Evolutionary conservation across 2,797 vertebrate genomes (phyloP), one percentile per base, ranked within the genome.

Genomic region (Bovichtus diacanthus): DNA sequence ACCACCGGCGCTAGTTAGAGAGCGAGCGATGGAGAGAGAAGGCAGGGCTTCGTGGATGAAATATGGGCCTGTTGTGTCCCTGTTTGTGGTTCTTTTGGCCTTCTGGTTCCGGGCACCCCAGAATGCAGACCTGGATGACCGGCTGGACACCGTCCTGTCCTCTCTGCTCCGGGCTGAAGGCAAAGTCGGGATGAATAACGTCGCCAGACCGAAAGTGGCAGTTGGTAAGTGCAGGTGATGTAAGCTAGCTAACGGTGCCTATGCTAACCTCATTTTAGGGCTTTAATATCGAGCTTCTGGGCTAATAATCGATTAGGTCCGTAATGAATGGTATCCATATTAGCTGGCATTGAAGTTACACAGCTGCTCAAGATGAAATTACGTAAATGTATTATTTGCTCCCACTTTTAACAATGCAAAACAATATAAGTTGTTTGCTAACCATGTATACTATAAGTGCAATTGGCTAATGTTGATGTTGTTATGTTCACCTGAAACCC

Each of bases 111-210:
- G 94, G 46, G 70, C 93, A 3, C 93, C 93, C 0, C 86, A 88
- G 60, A 23, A 90, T 13, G 84, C 70, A 1, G 86, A 38, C 2
- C 86, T 96, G 86, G 94, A 96, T 67, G 89, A 90, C 25, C 89
- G 96, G 11, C 85, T 97, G 72, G 95, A 96, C 84, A 79, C 83
- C 0, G 95, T 97, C 4, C 80, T 97, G 58, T 93, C 95, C 38
- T 96, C 96, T 1, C 81, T 96, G 68, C 94, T 96, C 2, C 94
- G 93, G 36, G 96, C 96, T 7, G 96, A 96, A 41, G 56, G 85
- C 3, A 96, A 96, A 87, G 96, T 93, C 65, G 95, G 92, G 4
- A 56, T 95, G 54, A 88, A 86, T 18, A 18, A 78, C 60, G 74
- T 89, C 29, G 84, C 80, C 25, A 92, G 93, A 90, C 96, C 95